phyloP scores from a whole-genome alignment of 2,113 vertebrate genomes.

The Phylloscopus trochilus region DNA sequence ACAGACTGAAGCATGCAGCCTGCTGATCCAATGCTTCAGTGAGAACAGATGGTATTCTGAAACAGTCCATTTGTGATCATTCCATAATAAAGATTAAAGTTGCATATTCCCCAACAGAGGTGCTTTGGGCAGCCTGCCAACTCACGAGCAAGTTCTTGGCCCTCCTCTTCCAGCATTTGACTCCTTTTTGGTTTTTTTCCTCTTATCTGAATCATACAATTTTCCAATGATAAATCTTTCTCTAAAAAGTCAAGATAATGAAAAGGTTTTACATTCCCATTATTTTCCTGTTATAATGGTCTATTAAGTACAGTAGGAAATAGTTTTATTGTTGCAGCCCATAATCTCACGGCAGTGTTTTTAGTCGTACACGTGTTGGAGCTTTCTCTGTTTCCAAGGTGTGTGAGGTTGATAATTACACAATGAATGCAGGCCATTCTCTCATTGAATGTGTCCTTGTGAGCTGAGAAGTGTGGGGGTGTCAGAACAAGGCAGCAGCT shows the following conservation, averaged over 20 bases:
- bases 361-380: constrained; percentile 26
- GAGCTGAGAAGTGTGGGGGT: constrained; percentile 35
- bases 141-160: constrained; percentile 43
- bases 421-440: constrained; percentile 27
- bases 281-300: constrained; percentile 23
- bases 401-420: constrained; percentile 55
- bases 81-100: constrained; percentile 76
- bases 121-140: constrained; percentile 61
- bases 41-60: constrained; percentile 75
- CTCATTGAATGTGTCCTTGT: constrained; percentile 57
- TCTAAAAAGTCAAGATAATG: constrained; percentile 14
- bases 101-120: constrained; percentile 60
- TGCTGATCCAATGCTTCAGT: constrained; percentile 61
- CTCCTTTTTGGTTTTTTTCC: not conserved
- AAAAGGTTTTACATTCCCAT: not conserved
- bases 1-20: constrained; percentile 31
- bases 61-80: constrained; percentile 65
- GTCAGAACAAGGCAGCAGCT: constrained; percentile 62
- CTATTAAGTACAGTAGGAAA: not conserved
- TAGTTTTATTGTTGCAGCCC: constrained; percentile 50
- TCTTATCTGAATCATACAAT: constrained; percentile 15
- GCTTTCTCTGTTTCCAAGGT: constrained; percentile 32
- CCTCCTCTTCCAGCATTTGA: constrained; percentile 46
- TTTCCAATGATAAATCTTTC: constrained; percentile 22
- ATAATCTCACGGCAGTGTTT: constrained; percentile 39